Evolutionary conservation across 1,140 invertebrate species (phyloP).

Genomic region (Conus betulinus): DNA sequence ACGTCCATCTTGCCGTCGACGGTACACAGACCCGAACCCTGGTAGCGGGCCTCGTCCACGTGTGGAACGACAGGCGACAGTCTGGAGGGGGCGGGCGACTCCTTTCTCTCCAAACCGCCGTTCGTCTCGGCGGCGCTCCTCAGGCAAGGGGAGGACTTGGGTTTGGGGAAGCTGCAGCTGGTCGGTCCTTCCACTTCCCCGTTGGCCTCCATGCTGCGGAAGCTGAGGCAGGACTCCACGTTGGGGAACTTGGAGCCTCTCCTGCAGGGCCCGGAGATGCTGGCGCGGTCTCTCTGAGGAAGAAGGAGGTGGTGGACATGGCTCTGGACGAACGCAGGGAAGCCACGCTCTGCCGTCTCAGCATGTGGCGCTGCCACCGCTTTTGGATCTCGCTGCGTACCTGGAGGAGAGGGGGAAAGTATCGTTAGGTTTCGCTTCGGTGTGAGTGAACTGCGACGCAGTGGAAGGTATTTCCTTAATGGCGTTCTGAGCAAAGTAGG

Average conservation of each 20-base stretch:
- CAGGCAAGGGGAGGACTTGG: neutral
- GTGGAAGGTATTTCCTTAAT: no score
- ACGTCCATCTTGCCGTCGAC: no score
- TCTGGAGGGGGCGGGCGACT: no score
- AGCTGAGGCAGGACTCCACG: slow-evolving; percentile 19
- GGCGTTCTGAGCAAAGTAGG: no score
- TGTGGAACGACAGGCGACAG: no score
- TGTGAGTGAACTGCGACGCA: no score
- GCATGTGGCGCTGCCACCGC: slow-evolving; percentile 40
- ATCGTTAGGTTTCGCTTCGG: no score
- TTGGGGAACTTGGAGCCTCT: slow-evolving; percentile 21
- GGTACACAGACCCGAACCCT: no score
- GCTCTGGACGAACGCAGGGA: slow-evolving; percentile 40
- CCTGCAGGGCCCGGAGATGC: slow-evolving; percentile 2
- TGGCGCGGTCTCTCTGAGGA: slow-evolving; percentile 41
- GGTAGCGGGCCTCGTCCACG: no score
- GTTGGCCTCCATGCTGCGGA: slow-evolving; percentile 21
- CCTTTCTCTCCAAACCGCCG: neutral
- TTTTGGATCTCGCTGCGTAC: slow-evolving; percentile 44
- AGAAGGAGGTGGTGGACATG: slow-evolving; percentile 41
- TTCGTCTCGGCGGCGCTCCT: neutral
- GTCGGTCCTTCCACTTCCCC: neutral
- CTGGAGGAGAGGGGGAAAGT: neutral
- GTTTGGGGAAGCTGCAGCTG: neutral
- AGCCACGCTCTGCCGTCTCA: slow-evolving; percentile 37